phyloP scores from a whole-genome alignment of 2,113 vertebrate species.

The Pelobates fuscus region DNA sequence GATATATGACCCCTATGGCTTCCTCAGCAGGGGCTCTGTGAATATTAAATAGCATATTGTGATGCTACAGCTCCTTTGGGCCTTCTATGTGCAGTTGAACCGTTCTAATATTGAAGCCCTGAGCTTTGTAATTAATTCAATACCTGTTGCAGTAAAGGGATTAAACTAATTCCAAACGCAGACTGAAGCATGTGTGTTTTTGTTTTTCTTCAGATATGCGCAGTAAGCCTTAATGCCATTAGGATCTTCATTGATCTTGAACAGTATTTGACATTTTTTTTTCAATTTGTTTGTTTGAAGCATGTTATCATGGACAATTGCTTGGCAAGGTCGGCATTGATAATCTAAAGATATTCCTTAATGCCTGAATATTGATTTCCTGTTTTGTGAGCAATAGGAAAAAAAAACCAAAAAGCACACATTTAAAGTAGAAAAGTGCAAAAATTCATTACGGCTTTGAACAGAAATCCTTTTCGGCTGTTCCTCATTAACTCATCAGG shows the following conservation, averaged over 20 bases:
- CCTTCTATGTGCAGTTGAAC: no score
- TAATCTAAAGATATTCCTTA: constrained; percentile 63
- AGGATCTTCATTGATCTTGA: constrained; percentile 49
- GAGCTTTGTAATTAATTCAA: constrained; percentile 22
- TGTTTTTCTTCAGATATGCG: constrained; percentile 39
- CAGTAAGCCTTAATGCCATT: constrained; percentile 47
- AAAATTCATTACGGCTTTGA: background rate
- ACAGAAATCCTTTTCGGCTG: background rate
- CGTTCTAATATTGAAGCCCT: background rate
- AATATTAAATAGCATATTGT: no score
- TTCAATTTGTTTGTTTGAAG: constrained; percentile 47
- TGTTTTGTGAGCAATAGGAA: constrained; percentile 22
- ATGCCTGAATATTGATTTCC: constrained; percentile 59
- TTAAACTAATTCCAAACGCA: constrained; percentile 22
- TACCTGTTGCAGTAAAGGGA: constrained; percentile 17
- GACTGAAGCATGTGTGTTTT: constrained; percentile 2
- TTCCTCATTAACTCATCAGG: no score
- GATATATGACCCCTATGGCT: no score
- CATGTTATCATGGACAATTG: constrained; percentile 51
- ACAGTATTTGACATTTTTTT: constrained; percentile 47
- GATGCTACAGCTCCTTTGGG: no score
- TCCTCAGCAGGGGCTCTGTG: no score
- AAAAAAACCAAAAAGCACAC: background rate
- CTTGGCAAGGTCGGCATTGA: constrained; percentile 60
- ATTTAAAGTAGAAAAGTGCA: background rate